A percentile compares a stretch with the other conserved stretches of the same genome.
phyloP scores from a whole-genome alignment of 1,140 invertebrate genomes.

The Drosophila bifasciata region DNA sequence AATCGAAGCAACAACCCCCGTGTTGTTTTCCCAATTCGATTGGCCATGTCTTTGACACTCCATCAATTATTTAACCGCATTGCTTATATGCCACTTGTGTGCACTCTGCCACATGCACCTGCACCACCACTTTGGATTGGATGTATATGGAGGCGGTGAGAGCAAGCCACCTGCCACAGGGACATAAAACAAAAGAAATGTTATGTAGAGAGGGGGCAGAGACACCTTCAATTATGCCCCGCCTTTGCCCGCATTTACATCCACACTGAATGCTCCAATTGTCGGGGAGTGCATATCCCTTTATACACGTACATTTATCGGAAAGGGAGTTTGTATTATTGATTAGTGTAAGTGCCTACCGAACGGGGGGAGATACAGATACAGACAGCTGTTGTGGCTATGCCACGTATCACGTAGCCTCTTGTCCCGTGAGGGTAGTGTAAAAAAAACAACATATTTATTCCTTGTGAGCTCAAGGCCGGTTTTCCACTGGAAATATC shows the following conservation, averaged over 20 bases:
- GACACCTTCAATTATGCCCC: constrained; percentile 45
- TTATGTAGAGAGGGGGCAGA: constrained; percentile 1
- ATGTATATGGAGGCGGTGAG: constrained; percentile 13
- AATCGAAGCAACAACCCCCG: constrained; percentile 22
- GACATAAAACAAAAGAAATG: constrained; percentile 20
- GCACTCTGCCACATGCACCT: constrained; percentile 43
- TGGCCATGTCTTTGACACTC: constrained; percentile 31
- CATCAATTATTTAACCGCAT: constrained; percentile 60
- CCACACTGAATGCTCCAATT: constrained; percentile 45
- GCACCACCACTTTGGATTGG: constrained; percentile 25
- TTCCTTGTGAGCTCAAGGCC: constrained; percentile 18
- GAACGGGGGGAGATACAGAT: not conserved
- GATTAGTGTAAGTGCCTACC: constrained; percentile 67
- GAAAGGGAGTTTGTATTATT: constrained; percentile 53
- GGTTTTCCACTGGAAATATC: constrained; percentile 22
- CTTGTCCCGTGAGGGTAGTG: constrained; percentile 27
- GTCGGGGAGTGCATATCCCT: constrained; percentile 35
- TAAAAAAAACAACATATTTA: constrained; percentile 26
- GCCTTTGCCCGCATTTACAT: not conserved
- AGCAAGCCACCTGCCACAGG: constrained; percentile 48
- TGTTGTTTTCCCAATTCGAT: not conserved
- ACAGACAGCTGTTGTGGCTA: constrained; percentile 69
- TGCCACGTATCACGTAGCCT: constrained; percentile 46
- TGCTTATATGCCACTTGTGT: constrained; percentile 12
- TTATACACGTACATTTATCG: constrained; percentile 27